Evolutionary conservation across 2,888 invertebrate species (phyloP).

Genomic region (Phoronis australis): DNA sequence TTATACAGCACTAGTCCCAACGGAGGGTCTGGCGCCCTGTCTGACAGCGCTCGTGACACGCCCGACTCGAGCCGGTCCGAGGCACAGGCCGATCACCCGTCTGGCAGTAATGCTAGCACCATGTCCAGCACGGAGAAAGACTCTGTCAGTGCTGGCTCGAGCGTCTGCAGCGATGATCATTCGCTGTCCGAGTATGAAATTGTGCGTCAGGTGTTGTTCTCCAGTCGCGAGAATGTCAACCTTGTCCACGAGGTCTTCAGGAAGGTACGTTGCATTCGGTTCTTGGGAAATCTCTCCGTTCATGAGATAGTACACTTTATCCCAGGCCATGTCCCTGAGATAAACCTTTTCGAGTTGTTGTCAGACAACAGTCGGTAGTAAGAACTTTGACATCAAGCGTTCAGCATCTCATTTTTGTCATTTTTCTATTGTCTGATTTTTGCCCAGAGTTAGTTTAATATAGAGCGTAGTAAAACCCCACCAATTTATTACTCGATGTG

Average conservation of each 20-base stretch:
- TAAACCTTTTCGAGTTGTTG: neutral
- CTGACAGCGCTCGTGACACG: too few relatives aligned
- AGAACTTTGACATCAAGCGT: neutral
- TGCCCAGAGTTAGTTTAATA: too few relatives aligned
- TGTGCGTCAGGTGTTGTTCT: slow-evolving; percentile 81
- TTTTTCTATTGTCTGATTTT: too few relatives aligned
- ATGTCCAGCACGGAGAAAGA: slow-evolving; percentile 39
- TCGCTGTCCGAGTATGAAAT: slow-evolving; percentile 55
- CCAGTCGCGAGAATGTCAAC: slow-evolving; percentile 84
- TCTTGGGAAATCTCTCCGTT: neutral
- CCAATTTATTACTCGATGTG: too few relatives aligned
- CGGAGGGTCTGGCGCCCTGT: too few relatives aligned
- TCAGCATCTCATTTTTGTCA: too few relatives aligned
- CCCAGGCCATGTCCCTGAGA: neutral
- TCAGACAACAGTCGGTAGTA: too few relatives aligned
- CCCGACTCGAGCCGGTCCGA: too few relatives aligned
- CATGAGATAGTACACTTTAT: neutral
- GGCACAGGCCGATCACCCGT: slow-evolving; percentile 13
- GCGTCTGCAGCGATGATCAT: slow-evolving; percentile 35
- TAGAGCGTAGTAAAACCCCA: too few relatives aligned
- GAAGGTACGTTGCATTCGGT: slow-evolving; percentile 57
- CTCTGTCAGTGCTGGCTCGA: slow-evolving; percentile 33
- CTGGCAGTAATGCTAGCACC: slow-evolving; percentile 37
- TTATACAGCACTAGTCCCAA: too few relatives aligned
- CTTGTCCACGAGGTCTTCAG: slow-evolving; percentile 90